These are phyloP conservation scores for Junonia oenone DNA, from an alignment of 2,888 invertebrate genomes.

Conservation along the genomic window DNA sequence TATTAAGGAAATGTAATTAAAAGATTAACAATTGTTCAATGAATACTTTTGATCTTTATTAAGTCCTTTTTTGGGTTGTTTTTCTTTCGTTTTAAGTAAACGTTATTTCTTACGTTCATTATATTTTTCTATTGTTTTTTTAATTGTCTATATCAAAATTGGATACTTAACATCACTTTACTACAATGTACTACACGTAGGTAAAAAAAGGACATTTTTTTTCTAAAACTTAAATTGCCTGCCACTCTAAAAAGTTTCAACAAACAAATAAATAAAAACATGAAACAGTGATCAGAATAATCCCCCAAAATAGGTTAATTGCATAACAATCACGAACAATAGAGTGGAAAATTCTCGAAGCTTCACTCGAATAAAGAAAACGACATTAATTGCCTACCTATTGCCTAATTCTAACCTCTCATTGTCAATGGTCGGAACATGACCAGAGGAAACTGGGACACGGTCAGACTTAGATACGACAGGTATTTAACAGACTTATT, in stretches of 20 bases:
- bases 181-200: no score
- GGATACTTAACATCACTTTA: no score
- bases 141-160: no score
- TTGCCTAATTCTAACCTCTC: slow-evolving; percentile 30
- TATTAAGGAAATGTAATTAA: no score
- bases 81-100: no score
- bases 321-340: background rate
- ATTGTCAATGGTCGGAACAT: slow-evolving; percentile 6
- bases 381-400: slow-evolving; percentile 17
- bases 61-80: no score
- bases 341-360: slow-evolving; percentile 7
- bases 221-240: no score
- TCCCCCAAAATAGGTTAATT: slow-evolving; percentile 7
- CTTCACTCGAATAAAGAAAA: slow-evolving; percentile 9
- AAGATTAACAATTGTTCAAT: no score
- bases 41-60: no score
- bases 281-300: background rate
- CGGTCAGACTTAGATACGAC: slow-evolving; percentile 16
- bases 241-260: background rate
- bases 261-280: background rate
- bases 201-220: no score
- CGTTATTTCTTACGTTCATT: no score
- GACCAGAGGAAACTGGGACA: slow-evolving; percentile 19
- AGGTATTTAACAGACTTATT: background rate
- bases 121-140: no score